Conservation (phyloP, 2,113 vertebrate species). For the Falco punctatus region DNA sequence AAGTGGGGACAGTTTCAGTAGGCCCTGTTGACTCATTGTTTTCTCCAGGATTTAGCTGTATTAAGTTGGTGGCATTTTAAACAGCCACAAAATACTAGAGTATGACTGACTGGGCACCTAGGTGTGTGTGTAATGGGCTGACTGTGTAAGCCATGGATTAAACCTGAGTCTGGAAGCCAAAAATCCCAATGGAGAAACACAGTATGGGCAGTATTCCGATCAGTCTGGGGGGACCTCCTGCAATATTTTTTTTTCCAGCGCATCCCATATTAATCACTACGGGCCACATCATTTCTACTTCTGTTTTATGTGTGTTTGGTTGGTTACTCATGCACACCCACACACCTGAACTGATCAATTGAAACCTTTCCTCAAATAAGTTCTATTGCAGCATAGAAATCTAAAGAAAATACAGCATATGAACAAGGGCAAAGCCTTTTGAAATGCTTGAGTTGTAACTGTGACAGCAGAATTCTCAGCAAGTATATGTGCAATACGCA, state of each 20-base stretch:
- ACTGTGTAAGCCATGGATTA: background rate
- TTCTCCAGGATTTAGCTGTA: background rate
- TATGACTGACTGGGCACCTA: accelerated
- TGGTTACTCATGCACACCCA: background rate
- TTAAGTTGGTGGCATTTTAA: background rate
- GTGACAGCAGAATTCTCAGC: background rate
- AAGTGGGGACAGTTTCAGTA: background rate
- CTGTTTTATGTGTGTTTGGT: background rate
- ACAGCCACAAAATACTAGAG: background rate
- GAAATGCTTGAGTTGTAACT: background rate
- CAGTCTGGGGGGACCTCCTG: too few relatives aligned
- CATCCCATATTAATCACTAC: background rate
- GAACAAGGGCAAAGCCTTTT: background rate
- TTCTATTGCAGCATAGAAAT: background rate
- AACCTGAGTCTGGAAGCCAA: background rate
- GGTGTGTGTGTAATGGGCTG: background rate
- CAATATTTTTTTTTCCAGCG: background rate
- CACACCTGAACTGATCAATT: accelerated
- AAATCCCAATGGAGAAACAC: background rate
- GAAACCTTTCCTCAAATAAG: background rate
- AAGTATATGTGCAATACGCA: background rate
- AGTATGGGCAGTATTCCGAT: background rate
- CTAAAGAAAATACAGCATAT: background rate
- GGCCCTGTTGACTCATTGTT: background rate
- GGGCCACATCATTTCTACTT: background rate